Percentiles rank a stretch among this genome's conserved stretches.
Evolutionary conservation across 1,140 invertebrate species (phyloP).

Genomic region (Scaptodrosophila lebanonensis): DNA sequence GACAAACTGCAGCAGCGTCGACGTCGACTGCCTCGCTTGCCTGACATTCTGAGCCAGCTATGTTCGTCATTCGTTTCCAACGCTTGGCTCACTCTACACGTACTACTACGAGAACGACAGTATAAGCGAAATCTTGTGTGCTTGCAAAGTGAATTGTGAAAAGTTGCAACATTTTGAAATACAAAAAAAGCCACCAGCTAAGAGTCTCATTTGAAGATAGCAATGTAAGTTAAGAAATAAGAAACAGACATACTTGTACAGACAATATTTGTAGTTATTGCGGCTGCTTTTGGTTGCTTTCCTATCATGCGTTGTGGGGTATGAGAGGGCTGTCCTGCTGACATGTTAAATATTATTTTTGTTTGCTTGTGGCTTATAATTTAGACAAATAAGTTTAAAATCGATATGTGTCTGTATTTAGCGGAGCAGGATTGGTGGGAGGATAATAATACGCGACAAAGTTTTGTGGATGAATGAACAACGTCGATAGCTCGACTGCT

Average conservation of each 20-base stretch:
- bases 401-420: constrained; percentile 52
- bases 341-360: constrained; percentile 75
- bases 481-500: no score
- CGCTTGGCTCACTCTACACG: constrained; percentile 60
- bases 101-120: constrained; percentile 15
- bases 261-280: not conserved
- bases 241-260: constrained; percentile 19
- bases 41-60: constrained; percentile 20
- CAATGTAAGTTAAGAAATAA: constrained; percentile 65
- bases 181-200: constrained; percentile 39
- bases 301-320: constrained; percentile 46
- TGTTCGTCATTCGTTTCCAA: constrained; percentile 64
- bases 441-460: no score
- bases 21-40: not conserved
- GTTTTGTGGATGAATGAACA: no score
- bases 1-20: constrained; percentile 1
- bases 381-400: constrained; percentile 15
- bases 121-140: constrained; percentile 7
- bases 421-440: no score
- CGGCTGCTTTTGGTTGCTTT: constrained; percentile 53
- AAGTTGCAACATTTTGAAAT: constrained; percentile 48
- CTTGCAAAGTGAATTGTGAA: constrained; percentile 57
- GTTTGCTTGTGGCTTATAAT: constrained; percentile 48
- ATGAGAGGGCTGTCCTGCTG: constrained; percentile 67
- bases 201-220: constrained; percentile 51